A percentile compares a stretch with the other conserved stretches of the same genome.
Conservation (phyloP, 92 coral and sea anemone species). For the Diadumene lineata region DNA sequence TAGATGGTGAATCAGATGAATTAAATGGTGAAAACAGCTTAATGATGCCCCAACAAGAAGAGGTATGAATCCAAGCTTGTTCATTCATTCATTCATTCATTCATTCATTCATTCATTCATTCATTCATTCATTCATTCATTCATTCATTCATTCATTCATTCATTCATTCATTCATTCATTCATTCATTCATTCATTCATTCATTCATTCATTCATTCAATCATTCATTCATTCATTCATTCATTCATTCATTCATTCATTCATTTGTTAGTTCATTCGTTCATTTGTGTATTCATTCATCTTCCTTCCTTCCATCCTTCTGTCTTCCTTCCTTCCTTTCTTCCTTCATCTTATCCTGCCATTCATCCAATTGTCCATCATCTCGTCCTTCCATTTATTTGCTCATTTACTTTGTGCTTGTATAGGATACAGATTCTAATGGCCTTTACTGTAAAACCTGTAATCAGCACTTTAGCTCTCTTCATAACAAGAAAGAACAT, state of each 20-base stretch:
- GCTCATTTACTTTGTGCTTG: neutral
- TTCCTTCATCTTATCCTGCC: neutral
- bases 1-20: conserved; percentile 22
- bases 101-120: neutral
- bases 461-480: conserved; percentile 89
- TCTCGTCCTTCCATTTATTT: neutral
- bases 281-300: neutral
- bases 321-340: neutral
- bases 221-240: neutral
- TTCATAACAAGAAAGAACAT: conserved; percentile 88
- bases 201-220: neutral
- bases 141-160: too few species aligned
- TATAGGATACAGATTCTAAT: conserved; percentile 65
- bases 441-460: conserved; percentile 83
- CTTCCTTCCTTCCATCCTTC: neutral
- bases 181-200: neutral
- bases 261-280: neutral
- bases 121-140: neutral
- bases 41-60: conserved; percentile 2
- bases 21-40: conserved; percentile 7
- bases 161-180: too few species aligned
- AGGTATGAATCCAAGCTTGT: too few species aligned
- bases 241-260: neutral
- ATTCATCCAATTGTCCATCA: neutral
- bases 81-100: neutral